Percentiles rank a stretch among this genome's conserved stretches.
These are phyloP conservation scores for Pseudomyrmex cubaensis DNA, from an alignment of 1,140 invertebrate species.

Conservation along the genomic window DNA sequence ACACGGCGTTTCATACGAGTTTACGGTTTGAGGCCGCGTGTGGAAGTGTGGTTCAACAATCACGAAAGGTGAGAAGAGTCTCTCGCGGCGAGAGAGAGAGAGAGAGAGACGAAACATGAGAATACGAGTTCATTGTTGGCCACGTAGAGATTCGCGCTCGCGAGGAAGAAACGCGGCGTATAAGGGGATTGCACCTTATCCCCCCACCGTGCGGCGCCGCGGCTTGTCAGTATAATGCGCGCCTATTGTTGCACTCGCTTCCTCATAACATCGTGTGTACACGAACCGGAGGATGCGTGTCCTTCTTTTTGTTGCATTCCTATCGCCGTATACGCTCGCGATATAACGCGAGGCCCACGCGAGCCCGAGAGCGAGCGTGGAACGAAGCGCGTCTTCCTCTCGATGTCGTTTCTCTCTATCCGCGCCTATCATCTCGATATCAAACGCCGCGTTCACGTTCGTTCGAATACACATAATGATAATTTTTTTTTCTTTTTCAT, in stretches of 20 bases:
- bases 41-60: constrained; percentile 69
- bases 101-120: constrained; percentile 61
- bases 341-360: constrained; percentile 30
- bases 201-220: constrained; percentile 17
- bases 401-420: constrained; percentile 20
- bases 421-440: constrained; percentile 36
- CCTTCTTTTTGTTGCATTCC: constrained; percentile 64
- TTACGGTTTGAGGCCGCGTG: constrained; percentile 35
- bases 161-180: constrained; percentile 16
- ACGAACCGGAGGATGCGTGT: constrained; percentile 63
- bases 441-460: background rate
- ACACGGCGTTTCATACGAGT: constrained; percentile 39
- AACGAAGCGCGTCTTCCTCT: background rate
- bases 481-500: constrained; percentile 37
- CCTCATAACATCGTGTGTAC: constrained; percentile 64
- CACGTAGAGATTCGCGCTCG: constrained; percentile 17
- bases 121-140: constrained; percentile 73
- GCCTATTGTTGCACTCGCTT: constrained; percentile 70
- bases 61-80: constrained; percentile 63
- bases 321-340: constrained; percentile 13
- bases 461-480: constrained; percentile 1
- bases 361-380: background rate
- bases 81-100: background rate
- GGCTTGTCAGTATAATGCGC: constrained; percentile 60
- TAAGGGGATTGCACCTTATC: constrained; percentile 70